A percentile compares a stretch with the other conserved stretches of the same genome.
phyloP scores from a whole-genome alignment of 2,888 invertebrate species.

The Ephialtes manifestator region DNA sequence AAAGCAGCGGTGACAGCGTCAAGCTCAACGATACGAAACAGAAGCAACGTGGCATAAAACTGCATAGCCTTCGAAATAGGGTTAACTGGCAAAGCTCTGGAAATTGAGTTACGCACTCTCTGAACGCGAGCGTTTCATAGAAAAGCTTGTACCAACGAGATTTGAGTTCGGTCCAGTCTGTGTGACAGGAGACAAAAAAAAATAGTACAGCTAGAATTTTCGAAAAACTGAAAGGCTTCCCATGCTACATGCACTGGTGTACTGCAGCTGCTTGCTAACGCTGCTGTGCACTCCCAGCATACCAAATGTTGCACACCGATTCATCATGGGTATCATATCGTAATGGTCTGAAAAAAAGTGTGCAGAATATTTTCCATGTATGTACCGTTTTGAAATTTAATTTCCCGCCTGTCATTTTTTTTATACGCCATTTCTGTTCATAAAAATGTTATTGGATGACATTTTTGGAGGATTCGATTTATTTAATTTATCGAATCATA shows the following conservation, averaged over 20 bases:
- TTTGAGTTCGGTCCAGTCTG: neutral
- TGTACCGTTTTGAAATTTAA: neutral
- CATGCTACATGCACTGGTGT: constrained; percentile 5
- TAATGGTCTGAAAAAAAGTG: neutral
- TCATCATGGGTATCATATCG: neutral
- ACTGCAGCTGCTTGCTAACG: constrained; percentile 2
- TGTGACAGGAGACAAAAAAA: constrained; percentile 27
- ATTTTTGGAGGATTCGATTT: too few species aligned
- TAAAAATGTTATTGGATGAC: too few species aligned
- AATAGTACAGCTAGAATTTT: constrained; percentile 24
- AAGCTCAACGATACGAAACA: constrained; percentile 5
- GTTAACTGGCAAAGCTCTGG: constrained; percentile 54
- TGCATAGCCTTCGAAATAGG: constrained; percentile 54
- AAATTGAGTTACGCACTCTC: constrained; percentile 58
- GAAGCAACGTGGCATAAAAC: constrained; percentile 43
- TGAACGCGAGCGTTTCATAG: constrained; percentile 40
- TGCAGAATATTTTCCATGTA: neutral
- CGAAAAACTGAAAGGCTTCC: constrained; percentile 21
- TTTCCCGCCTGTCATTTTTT: neutral
- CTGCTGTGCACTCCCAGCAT: neutral
- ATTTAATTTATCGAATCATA: too few species aligned
- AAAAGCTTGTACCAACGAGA: constrained; percentile 19
- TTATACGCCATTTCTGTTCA: neutral
- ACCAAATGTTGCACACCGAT: neutral
- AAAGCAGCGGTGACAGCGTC: constrained; percentile 11